phyloP scores from a whole-genome alignment of 2,113 vertebrate species.

The Aegotheles bennettii region DNA sequence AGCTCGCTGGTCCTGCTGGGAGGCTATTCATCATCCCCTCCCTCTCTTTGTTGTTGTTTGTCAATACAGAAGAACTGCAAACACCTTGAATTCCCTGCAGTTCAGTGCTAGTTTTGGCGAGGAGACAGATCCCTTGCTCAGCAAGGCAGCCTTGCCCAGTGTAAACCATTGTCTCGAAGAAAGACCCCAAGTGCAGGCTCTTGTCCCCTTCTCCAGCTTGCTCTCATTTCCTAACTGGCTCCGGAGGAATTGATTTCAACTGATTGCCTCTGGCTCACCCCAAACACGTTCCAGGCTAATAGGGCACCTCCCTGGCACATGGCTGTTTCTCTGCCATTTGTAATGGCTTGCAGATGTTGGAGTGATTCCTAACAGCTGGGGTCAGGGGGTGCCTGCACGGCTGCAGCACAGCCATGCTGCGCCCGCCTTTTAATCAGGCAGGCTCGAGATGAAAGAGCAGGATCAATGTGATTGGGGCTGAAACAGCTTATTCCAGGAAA shows the following conservation, averaged over 20 bases:
- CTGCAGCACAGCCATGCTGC: not conserved
- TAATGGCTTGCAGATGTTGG: constrained; percentile 1
- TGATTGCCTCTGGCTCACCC: not conserved
- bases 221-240: not conserved
- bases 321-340: not conserved
- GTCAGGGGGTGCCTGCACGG: not conserved
- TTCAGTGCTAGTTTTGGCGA: constrained; percentile 4
- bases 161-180: not conserved
- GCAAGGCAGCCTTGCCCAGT: not conserved
- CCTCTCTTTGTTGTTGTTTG: constrained; percentile 14
- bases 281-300: rapidly evolving
- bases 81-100: constrained; percentile 58
- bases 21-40: not conserved
- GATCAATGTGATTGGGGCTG: not conserved
- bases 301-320: not conserved
- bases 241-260: not conserved
- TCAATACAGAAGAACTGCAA: constrained; percentile 47
- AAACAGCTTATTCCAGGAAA: not conserved
- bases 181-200: not conserved
- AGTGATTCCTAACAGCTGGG: not conserved
- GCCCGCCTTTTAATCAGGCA: not conserved
- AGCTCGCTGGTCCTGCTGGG: not conserved
- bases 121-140: not conserved
- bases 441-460: not conserved
- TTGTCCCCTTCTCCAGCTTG: not conserved